phyloP scores from a whole-genome alignment of 2,797 vertebrate species.

The Karalla daura region DNA sequence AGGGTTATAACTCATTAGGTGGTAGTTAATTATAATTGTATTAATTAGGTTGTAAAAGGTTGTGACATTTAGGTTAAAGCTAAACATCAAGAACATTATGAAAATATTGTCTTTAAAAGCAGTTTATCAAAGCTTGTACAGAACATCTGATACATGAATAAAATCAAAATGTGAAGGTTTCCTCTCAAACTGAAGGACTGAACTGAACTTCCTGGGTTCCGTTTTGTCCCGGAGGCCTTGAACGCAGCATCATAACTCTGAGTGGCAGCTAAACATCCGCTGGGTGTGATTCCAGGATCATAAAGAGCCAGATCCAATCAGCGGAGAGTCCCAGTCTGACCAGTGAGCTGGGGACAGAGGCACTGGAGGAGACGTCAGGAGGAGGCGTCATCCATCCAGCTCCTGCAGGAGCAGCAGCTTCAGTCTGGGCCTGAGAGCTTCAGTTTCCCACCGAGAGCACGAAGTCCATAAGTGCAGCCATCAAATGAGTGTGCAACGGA shows the following conservation, averaged over 20 bases:
- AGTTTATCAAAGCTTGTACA: too few species aligned
- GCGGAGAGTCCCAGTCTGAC: slow-evolving; percentile 12
- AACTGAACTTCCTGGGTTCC: not conserved
- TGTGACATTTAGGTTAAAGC: too few species aligned
- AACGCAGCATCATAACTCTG: not conserved
- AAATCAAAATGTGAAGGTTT: too few species aligned
- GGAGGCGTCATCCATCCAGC: too few species aligned
- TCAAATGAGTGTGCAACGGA: slow-evolving; percentile 33
- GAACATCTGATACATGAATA: too few species aligned
- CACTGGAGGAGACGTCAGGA: not conserved
- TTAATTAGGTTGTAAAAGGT: too few species aligned
- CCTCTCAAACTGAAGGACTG: slow-evolving; percentile 39
- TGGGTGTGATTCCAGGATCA: not conserved
- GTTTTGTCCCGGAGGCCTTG: not conserved
- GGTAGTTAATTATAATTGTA: too few species aligned
- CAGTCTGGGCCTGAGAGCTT: too few species aligned
- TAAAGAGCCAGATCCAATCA: slow-evolving; percentile 4
- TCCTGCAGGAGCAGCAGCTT: too few species aligned
- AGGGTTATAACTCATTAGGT: too few species aligned
- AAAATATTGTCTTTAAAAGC: too few species aligned
- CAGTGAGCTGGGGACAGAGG: not conserved
- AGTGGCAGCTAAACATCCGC: not conserved
- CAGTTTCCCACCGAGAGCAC: not conserved
- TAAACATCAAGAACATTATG: too few species aligned
- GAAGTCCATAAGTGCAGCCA: slow-evolving; percentile 28